Evolutionary conservation across 2,113 vertebrate species (phyloP).

Genomic region (Gulo gulo): DNA sequence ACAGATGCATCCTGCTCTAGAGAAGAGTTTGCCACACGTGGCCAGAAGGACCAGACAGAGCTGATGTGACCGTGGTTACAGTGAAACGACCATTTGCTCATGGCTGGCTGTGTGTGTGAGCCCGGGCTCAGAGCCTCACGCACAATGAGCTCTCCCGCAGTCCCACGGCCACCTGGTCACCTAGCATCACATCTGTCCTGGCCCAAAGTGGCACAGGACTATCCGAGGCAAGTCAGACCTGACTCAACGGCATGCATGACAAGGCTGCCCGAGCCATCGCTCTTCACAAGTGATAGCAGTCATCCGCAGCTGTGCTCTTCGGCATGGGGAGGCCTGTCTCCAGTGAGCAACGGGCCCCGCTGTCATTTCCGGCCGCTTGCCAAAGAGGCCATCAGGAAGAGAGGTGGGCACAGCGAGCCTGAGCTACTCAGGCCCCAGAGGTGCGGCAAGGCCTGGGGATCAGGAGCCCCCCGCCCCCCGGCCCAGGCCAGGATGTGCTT

Average conservation of each 20-base stretch:
- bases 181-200: not conserved
- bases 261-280: constrained; percentile 41
- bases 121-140: accelerated
- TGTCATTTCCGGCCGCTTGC: constrained; percentile 56
- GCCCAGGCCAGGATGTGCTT: not conserved
- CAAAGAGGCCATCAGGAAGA: constrained; percentile 74
- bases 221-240: not conserved
- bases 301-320: constrained; percentile 71
- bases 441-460: not conserved
- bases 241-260: accelerated
- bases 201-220: accelerated
- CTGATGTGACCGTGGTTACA: accelerated
- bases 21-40: accelerated
- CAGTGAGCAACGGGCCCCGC: constrained; percentile 44
- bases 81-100: accelerated
- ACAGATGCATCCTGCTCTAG: accelerated
- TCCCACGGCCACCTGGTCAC: accelerated
- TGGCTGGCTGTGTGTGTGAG: accelerated
- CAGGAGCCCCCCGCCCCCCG: not conserved
- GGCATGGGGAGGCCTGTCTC: constrained; percentile 68
- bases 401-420: constrained; percentile 61
- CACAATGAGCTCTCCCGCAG: accelerated
- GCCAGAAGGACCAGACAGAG: not conserved
- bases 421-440: constrained; percentile 67
- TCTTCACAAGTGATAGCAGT: constrained; percentile 63